These are phyloP conservation scores for Gymnogyps californianus DNA, from an alignment of 2,113 vertebrate species.

Conservation along the genomic window DNA sequence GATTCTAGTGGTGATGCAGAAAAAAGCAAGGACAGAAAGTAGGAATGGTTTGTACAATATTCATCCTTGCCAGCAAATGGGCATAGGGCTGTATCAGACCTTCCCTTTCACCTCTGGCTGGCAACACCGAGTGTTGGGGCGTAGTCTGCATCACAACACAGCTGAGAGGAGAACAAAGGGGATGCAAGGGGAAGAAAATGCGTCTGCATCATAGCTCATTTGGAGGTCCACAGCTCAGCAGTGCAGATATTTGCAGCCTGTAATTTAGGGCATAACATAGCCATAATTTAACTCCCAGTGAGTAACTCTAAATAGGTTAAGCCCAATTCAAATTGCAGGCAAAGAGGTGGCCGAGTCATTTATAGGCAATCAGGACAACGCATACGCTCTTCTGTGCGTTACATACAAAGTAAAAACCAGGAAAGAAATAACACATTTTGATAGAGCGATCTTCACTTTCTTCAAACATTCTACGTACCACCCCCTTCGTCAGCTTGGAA, in stretches of 20 bases:
- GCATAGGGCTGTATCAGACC: not conserved
- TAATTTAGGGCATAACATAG: not conserved
- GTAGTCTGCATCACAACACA: not conserved
- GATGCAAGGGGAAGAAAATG: not conserved
- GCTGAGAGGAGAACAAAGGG: not conserved
- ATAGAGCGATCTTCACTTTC: not conserved
- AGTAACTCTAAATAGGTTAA: conserved; percentile 22
- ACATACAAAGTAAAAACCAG: not conserved
- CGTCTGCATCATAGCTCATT: not conserved
- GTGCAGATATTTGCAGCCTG: not conserved
- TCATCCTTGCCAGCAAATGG: not conserved
- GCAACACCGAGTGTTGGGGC: not conserved
- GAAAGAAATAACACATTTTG: not conserved
- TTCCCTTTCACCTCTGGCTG: not conserved
- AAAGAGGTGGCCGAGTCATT: not conserved
- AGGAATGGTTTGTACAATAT: not conserved
- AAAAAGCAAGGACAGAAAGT: not conserved
- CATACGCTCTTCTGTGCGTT: not conserved
- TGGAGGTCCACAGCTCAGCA: not conserved
- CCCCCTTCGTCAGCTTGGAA: not conserved
- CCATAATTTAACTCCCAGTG: not conserved
- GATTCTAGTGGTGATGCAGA: not conserved
- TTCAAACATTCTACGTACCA: not conserved
- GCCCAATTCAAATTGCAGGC: not conserved
- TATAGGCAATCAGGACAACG: not conserved